These are phyloP conservation scores for Paedocypris sp. DNA, from an alignment of 2,113 vertebrate genomes.

Conservation along the genomic window DNA sequence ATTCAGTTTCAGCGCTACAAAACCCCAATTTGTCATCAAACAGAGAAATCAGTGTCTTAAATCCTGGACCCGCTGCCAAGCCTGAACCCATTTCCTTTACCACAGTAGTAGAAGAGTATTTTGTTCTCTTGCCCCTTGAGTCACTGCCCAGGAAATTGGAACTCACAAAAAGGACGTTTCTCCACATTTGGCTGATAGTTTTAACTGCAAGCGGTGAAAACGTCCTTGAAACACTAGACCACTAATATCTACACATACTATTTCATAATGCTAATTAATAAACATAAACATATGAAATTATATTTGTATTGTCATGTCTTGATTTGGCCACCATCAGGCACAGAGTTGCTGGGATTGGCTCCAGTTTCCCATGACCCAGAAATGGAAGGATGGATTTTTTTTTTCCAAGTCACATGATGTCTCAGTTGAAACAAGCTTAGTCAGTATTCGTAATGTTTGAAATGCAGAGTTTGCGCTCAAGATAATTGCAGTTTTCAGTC, in stretches of 20 bases:
- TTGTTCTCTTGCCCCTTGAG: slow-evolving; percentile 9
- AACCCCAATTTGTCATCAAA: too few relatives aligned
- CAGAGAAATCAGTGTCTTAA: slow-evolving; percentile 13
- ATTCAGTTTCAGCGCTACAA: too few relatives aligned
- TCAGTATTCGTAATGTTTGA: slow-evolving; percentile 8
- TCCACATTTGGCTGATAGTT: not conserved
- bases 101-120: slow-evolving; percentile 9
- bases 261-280: too few relatives aligned
- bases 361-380: too few relatives aligned
- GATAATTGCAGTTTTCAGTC: slow-evolving; percentile 7
- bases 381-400: too few relatives aligned
- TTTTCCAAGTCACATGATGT: too few relatives aligned
- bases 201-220: not conserved
- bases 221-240: not conserved
- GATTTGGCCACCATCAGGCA: too few relatives aligned
- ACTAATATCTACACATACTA: too few relatives aligned
- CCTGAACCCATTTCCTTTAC: slow-evolving; percentile 9
- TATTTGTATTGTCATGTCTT: too few relatives aligned
- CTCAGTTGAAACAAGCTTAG: not conserved
- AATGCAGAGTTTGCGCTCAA: not conserved
- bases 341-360: too few relatives aligned
- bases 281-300: too few relatives aligned
- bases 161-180: not conserved
- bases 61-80: not conserved
- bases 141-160: slow-evolving; percentile 5